Percentiles rank a stretch among this genome's conserved stretches.
Evolutionary conservation across 1,140 invertebrate genomes (phyloP).

Genomic region (Propsilocerus akamusi): DNA sequence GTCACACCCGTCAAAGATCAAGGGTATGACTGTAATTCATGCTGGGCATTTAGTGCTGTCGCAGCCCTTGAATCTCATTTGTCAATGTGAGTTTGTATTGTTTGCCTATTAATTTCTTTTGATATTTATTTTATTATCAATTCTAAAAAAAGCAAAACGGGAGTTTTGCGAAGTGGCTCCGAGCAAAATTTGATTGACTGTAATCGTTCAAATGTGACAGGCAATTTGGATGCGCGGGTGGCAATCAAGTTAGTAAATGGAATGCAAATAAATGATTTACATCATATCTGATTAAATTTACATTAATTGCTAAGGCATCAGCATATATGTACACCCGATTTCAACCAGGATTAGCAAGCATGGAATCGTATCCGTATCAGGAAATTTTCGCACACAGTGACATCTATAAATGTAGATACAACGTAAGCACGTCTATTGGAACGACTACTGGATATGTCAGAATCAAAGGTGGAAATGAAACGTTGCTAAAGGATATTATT

Average conservation of each 20-base stretch:
- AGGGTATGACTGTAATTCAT: background rate
- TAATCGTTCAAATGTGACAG: slow-evolving; percentile 53
- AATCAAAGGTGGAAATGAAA: slow-evolving; percentile 39
- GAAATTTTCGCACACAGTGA: slow-evolving; percentile 5
- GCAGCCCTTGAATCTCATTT: background rate
- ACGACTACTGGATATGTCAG: slow-evolving; percentile 11
- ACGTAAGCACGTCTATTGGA: slow-evolving; percentile 31
- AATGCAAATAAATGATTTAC: background rate
- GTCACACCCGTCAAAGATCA: background rate
- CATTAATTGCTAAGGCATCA: slow-evolving; percentile 31
- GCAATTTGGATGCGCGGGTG: slow-evolving; percentile 72
- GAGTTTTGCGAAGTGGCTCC: slow-evolving; percentile 35
- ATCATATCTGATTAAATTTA: background rate
- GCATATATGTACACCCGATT: slow-evolving; percentile 31
- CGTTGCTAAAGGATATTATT: slow-evolving; percentile 38
- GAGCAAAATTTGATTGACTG: slow-evolving; percentile 30
- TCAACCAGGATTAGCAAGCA: slow-evolving; percentile 33
- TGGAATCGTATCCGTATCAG: slow-evolving; percentile 28
- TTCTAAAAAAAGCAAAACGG: too few relatives aligned
- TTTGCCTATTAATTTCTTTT: too few relatives aligned
- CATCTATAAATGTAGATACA: slow-evolving; percentile 35
- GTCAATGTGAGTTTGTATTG: too few relatives aligned
- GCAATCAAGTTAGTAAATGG: background rate
- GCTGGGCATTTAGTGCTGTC: background rate
- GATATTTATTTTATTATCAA: too few relatives aligned